These are phyloP conservation scores for Metalampra italica DNA, from an alignment of 2,888 invertebrate species.

Conservation along the genomic window DNA sequence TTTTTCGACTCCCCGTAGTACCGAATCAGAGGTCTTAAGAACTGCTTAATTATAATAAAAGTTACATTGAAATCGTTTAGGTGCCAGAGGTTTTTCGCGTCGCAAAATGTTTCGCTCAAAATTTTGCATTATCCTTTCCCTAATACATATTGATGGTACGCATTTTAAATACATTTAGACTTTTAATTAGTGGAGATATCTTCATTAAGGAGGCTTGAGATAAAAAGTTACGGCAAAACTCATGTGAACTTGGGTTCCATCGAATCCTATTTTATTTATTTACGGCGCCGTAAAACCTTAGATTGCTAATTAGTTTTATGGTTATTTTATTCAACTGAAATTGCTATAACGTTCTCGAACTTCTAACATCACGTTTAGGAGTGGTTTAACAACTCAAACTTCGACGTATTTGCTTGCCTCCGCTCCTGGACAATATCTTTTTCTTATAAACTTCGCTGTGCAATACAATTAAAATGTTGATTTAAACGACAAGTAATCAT, in stretches of 20 bases:
- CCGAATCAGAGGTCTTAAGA: background rate
- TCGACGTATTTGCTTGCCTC: too few relatives aligned
- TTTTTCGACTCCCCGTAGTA: constrained; percentile 30
- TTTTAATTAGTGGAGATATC: constrained; percentile 59
- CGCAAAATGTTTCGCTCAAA: constrained; percentile 11
- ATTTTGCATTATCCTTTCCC: constrained; percentile 9
- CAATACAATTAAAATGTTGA: constrained; percentile 27
- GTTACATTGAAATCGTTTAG: constrained; percentile 24
- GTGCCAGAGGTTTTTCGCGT: constrained; percentile 29
- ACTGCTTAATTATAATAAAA: constrained; percentile 15
- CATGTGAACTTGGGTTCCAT: constrained; percentile 38
- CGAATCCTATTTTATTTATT: constrained; percentile 61
- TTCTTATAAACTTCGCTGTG: background rate
- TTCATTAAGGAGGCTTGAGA: constrained; percentile 38
- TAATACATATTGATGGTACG: constrained; percentile 47
- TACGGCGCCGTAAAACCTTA: constrained; percentile 61
- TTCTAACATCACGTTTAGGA: constrained; percentile 1
- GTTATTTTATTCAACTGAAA: constrained; percentile 52
- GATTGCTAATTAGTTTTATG: constrained; percentile 72
- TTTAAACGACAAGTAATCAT: constrained; percentile 45
- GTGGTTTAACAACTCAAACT: background rate
- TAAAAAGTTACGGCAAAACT: constrained; percentile 18
- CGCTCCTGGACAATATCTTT: too few relatives aligned
- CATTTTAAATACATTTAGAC: constrained; percentile 37
- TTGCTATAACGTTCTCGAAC: constrained; percentile 30